A percentile compares a stretch with the other conserved stretches of the same genome.
These are phyloP conservation scores for Manis pentadactyla DNA, from an alignment of 2,797 vertebrate genomes.

Conservation along the genomic window DNA sequence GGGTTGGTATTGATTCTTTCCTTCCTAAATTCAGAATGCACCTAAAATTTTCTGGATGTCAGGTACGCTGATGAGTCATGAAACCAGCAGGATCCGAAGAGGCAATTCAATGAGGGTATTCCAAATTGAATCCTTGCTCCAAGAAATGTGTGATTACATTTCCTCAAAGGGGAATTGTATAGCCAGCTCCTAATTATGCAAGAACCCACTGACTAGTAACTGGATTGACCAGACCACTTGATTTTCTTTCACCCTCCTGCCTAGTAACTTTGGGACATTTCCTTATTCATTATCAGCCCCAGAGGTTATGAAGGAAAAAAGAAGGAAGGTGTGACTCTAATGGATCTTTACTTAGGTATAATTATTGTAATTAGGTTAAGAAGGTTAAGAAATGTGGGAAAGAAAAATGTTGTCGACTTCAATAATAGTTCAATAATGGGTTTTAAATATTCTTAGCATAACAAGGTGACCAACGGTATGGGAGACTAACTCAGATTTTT, in stretches of 20 bases:
- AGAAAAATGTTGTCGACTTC: background rate
- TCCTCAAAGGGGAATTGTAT: background rate
- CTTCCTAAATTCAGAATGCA: constrained; percentile 19
- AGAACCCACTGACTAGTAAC: constrained; percentile 11
- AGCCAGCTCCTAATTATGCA: constrained; percentile 14
- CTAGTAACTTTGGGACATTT: background rate
- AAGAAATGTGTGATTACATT: constrained; percentile 23
- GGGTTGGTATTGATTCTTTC: background rate
- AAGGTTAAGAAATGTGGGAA: background rate
- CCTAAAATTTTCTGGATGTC: background rate
- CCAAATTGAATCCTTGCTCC: background rate
- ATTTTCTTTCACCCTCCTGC: background rate
- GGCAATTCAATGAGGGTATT: constrained; percentile 48
- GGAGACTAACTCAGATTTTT: constrained; percentile 5
- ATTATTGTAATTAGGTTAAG: constrained; percentile 15
- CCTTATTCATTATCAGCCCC: constrained; percentile 15
- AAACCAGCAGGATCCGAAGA: background rate
- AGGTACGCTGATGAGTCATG: constrained; percentile 20
- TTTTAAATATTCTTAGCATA: constrained; percentile 27
- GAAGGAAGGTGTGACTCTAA: background rate
- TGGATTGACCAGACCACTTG: background rate
- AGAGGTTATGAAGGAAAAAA: constrained; percentile 18
- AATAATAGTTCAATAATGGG: background rate
- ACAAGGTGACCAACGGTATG: background rate
- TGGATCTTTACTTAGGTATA: background rate